Base-by-base conservation (phyloP, 2,113 vertebrate genomes). In the Uropsilus gracilis region DNA sequence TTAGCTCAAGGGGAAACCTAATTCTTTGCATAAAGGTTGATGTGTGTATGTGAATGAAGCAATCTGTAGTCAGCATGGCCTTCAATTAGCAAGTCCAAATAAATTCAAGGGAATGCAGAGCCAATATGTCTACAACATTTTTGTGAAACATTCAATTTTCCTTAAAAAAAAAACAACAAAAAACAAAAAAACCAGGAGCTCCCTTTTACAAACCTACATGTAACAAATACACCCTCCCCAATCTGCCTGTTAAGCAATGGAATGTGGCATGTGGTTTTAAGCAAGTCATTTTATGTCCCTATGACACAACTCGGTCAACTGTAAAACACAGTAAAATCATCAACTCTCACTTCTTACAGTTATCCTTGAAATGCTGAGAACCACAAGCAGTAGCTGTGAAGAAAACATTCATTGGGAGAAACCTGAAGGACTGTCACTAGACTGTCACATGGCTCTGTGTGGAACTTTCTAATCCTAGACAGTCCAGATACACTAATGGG, bases 321-420 rank as follows among this genome's bases (percentile, higher is more conserved):
- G 34, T 71, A 76, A 97, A 95, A 53, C 77, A 82, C 13, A 90
- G n/a, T 92, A 90, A 95, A 92, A 53, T 39, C 63, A 76, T n/a
- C 57, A 26, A 66, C 28, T 53, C 28, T 2, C 20, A 46, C 8
- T 63, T 30, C 8, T 50, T 86, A 64, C 61, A 34, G 0, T 28
- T 53, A 37, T 68, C 82, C 34, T 34, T 64, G 39, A 69, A 88
- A 80, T 42, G 12, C 5, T 42, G 16, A 90, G 91, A 86, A 46
- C 34, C 50, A 30, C 44, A 86, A 42, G 57, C n/a, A 69, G 68
- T 42, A 50, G n/a, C 18, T 90, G 55, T 69, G 14, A 80, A 37
- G 34, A 90, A 48, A 66, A 55, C 0, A 8, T 4, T 66, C 76
- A 18, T 2, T 64, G 22, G 10, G 18, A 34, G 24, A 95, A 81